These are phyloP conservation scores for Melolontha melolontha DNA, from an alignment of 2,888 invertebrate genomes.

Conservation along the genomic window DNA sequence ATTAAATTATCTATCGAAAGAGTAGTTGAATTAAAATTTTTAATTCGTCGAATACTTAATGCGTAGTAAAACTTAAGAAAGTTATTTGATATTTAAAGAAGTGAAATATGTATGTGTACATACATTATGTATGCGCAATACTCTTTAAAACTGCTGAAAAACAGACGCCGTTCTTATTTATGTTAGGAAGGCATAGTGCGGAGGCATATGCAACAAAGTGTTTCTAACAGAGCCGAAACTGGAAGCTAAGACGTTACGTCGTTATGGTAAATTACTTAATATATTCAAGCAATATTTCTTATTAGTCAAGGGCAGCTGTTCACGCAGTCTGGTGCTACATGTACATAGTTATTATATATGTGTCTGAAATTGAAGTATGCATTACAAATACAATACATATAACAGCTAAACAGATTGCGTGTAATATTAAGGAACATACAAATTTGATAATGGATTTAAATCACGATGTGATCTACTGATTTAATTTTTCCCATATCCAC, in stretches of 20 bases:
- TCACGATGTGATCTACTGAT: background rate
- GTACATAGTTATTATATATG: slow-evolving; percentile 21
- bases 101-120: background rate
- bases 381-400: slow-evolving; percentile 8
- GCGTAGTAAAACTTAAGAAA: background rate
- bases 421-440: background rate
- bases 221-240: slow-evolving; percentile 14
- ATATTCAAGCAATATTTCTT: slow-evolving; percentile 64
- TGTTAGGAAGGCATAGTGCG: background rate
- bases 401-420: slow-evolving; percentile 10
- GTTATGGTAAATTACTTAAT: slow-evolving; percentile 56
- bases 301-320: slow-evolving; percentile 65
- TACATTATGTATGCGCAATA: background rate
- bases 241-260: slow-evolving; percentile 29
- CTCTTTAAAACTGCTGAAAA: slow-evolving; percentile 2
- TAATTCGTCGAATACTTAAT: slow-evolving; percentile 1
- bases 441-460: too few species aligned
- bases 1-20: slow-evolving; percentile 17
- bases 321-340: slow-evolving; percentile 31
- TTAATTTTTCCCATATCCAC: too few species aligned
- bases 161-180: slow-evolving; percentile 19
- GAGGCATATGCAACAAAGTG: slow-evolving; percentile 27
- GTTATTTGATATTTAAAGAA: background rate
- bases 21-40: slow-evolving; percentile 2
- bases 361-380: slow-evolving; percentile 20